phyloP scores from a whole-genome alignment of 2,113 vertebrate genomes.

The Castor canadensis region DNA sequence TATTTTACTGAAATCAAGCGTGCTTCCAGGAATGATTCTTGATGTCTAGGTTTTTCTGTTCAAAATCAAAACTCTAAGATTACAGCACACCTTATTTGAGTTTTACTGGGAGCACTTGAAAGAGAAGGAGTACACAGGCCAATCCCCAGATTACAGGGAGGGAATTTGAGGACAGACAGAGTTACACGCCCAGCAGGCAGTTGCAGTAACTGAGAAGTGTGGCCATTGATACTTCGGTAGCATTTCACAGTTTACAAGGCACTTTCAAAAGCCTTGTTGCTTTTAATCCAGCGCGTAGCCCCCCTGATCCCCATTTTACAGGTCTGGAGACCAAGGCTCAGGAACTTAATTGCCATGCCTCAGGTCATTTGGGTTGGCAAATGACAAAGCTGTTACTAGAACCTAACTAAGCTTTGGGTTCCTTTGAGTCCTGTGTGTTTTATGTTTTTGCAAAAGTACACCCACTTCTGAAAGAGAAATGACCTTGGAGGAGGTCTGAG shows the following conservation, averaged over 20 bases:
- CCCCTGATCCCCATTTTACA: conserved; percentile 7
- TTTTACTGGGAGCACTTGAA: conserved; percentile 45
- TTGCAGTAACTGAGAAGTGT: conserved; percentile 18
- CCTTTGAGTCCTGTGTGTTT: background rate
- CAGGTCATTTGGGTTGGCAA: background rate
- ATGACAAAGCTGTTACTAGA: background rate
- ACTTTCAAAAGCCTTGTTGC: background rate
- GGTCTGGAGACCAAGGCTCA: conserved; percentile 41
- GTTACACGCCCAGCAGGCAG: conserved; percentile 25
- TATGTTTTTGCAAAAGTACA: background rate
- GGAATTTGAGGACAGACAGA: conserved; percentile 71
- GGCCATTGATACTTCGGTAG: background rate
- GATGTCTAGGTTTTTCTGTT: background rate
- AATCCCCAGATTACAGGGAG: conserved; percentile 76
- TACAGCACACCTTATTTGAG: background rate
- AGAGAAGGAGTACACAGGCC: conserved; percentile 65
- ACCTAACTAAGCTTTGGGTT: background rate
- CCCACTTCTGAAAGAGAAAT: background rate
- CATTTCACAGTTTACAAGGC: background rate
- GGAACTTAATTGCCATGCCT: background rate
- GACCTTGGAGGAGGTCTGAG: background rate
- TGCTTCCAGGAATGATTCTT: conserved; percentile 30
- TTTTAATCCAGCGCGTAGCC: background rate
- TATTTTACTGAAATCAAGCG: background rate
- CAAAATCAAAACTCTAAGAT: conserved; percentile 34